Evolutionary conservation across 2,113 vertebrate genomes (phyloP), one percentile per base, ranked within the genome.

Genomic region (Hypomesus transpacificus): DNA sequence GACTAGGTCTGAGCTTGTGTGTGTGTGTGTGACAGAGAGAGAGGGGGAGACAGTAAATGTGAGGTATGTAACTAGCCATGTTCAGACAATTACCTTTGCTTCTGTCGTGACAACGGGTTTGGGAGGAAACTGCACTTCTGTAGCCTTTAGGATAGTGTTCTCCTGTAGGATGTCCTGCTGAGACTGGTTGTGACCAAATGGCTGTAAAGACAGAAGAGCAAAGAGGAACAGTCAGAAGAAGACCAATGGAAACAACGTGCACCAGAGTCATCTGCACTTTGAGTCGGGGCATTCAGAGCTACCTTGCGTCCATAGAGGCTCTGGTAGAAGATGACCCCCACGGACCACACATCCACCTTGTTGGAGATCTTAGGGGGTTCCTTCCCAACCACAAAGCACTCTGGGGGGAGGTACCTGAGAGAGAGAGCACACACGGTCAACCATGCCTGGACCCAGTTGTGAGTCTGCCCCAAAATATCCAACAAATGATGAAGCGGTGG

Each of bases 221-320:
- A n/a, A 50, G 9, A 50, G 2, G 39, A 1, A 71, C 14, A 18
- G 2, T 0, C 31, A 64, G 14, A 3, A 0, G 1, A 46, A 17
- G n/a, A 18, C 3, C 16, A 17, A n/a, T 14, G 28, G 24, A 5
- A n/a, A 63, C 8, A n/a, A 63, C 8, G 5, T 5, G 31, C 24
- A 21, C 26, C 28, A 17, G 26, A 63, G 5, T n/a, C 34, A 7
- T 63, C 18, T 34, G 26, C 26, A 63, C 22, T 22, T 58, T 58
- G 56, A 8, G 56, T 16, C 21, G 14, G 26, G 8, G 1, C 14
- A 22, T 26, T 14, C 20, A 22, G 26, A 26, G 59, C 90, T 90
- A 98, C 96, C 94, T 97, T 98, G 80, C 95, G 95, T 84, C 96
- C 96, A 77, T 97, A 98, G n/a, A 98, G 92, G 91, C 95, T 95